A percentile compares a stretch with the other conserved stretches of the same genome.
Conservation (phyloP, 2,113 vertebrate species). For the Poeciliopsis prolifica region DNA sequence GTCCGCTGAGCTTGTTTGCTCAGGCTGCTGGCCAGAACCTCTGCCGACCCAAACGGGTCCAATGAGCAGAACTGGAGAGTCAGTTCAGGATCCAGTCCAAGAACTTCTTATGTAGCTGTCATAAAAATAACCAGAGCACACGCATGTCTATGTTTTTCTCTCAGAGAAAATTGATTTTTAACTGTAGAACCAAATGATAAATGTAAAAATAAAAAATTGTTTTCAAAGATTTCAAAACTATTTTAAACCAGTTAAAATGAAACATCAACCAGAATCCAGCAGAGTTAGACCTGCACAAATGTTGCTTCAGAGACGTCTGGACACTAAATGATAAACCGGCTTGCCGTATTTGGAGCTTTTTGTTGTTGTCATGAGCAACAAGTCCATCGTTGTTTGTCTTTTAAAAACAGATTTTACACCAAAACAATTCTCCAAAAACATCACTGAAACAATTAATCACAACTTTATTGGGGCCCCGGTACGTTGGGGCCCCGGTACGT, state of each 20-base stretch:
- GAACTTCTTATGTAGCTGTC: neutral
- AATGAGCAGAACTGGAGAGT: no score
- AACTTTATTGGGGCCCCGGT: no score
- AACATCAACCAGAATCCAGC: no score
- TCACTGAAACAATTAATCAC: neutral
- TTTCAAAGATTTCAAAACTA: no score
- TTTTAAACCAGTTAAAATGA: no score
- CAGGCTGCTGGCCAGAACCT: neutral
- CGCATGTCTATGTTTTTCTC: neutral
- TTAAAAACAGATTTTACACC: neutral
- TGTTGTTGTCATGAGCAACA: neutral
- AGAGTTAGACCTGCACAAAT: no score
- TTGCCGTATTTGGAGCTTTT: neutral
- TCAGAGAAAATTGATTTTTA: neutral
- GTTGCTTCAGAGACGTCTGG: neutral
- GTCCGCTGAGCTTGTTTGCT: conserved; percentile 7
- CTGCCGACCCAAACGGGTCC: neutral
- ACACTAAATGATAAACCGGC: neutral
- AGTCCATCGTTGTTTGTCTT: neutral
- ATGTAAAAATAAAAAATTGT: no score
- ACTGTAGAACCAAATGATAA: neutral
- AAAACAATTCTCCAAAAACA: neutral
- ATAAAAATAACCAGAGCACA: neutral
- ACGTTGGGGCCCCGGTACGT: no score
- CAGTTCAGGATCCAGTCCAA: no score